A percentile compares a stretch with the other conserved stretches of the same genome.
phyloP scores from a whole-genome alignment of 2,888 invertebrate species.

The Hartigia nigra region DNA sequence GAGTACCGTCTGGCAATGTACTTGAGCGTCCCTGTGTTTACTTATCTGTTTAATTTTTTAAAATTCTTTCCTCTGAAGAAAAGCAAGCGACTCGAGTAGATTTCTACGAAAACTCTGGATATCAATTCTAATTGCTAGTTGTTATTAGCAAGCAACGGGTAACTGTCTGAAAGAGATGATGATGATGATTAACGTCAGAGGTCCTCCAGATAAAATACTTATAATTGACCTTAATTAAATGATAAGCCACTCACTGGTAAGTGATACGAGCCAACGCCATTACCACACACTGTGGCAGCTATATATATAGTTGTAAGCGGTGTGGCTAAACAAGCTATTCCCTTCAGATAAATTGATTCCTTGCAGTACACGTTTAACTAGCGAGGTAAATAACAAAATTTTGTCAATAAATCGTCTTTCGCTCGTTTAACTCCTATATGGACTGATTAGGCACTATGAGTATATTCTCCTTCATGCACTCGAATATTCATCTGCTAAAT shows the following conservation, averaged over 20 bases:
- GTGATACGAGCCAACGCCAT: background rate
- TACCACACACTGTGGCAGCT: background rate
- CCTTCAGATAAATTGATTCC: background rate
- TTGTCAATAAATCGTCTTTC: background rate
- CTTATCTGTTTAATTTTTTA: background rate
- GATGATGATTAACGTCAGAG: background rate
- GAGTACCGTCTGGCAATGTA: background rate
- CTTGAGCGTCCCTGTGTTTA: background rate
- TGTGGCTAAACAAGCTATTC: background rate
- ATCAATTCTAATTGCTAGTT: background rate
- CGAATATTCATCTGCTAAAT: background rate
- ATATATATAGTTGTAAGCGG: background rate
- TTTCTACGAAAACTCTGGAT: background rate
- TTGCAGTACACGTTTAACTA: background rate
- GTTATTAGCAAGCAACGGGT: background rate
- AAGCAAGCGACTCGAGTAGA: background rate
- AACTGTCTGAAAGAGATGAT: background rate
- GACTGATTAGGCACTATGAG: background rate
- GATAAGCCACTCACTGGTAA: conserved; percentile 1
- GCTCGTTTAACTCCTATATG: background rate
- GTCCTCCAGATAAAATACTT: conserved; percentile 5
- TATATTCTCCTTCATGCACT: background rate
- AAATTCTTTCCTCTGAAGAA: background rate
- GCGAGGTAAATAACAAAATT: background rate
- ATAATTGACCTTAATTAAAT: conserved; percentile 10